Evolutionary conservation across 2,888 invertebrate species (phyloP).

Genomic region (Xanthorhoe designata): DNA sequence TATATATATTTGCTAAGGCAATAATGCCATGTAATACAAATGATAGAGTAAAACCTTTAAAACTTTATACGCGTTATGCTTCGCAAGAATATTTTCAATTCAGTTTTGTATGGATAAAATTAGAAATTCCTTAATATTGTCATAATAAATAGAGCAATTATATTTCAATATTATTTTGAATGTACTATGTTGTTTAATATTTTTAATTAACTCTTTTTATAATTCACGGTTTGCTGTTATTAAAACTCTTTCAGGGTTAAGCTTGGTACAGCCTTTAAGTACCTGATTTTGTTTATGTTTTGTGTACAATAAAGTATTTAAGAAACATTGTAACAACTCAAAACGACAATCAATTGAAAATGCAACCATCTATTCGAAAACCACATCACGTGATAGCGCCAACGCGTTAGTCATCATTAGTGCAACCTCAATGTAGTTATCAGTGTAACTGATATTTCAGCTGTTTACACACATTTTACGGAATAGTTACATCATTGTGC

Average conservation of each 20-base stretch:
- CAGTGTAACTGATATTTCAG: constrained; percentile 44
- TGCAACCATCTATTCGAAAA: constrained; percentile 24
- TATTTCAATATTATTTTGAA: too few relatives aligned
- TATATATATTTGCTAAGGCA: neutral
- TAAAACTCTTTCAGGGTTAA: too few relatives aligned
- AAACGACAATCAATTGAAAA: neutral
- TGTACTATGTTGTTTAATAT: too few relatives aligned
- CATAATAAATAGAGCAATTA: too few relatives aligned
- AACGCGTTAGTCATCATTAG: constrained; percentile 51
- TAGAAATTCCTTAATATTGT: too few relatives aligned
- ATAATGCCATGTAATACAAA: neutral
- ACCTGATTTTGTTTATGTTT: too few relatives aligned
- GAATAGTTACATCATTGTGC: constrained; percentile 14
- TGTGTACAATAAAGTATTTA: too few relatives aligned
- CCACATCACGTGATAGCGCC: constrained; percentile 53
- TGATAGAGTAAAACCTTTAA: neutral
- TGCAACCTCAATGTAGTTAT: constrained; percentile 49
- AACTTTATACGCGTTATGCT: neutral
- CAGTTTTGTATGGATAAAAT: too few relatives aligned
- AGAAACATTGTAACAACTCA: neutral
- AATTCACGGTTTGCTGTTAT: too few relatives aligned
- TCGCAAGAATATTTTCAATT: too few relatives aligned
- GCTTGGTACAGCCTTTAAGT: too few relatives aligned
- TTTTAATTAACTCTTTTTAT: too few relatives aligned
- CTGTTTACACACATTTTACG: constrained; percentile 27